A percentile compares a stretch with the other conserved stretches of the same genome.
phyloP scores from a whole-genome alignment of 2,888 invertebrate genomes.

The Netelia fuscicornis region DNA sequence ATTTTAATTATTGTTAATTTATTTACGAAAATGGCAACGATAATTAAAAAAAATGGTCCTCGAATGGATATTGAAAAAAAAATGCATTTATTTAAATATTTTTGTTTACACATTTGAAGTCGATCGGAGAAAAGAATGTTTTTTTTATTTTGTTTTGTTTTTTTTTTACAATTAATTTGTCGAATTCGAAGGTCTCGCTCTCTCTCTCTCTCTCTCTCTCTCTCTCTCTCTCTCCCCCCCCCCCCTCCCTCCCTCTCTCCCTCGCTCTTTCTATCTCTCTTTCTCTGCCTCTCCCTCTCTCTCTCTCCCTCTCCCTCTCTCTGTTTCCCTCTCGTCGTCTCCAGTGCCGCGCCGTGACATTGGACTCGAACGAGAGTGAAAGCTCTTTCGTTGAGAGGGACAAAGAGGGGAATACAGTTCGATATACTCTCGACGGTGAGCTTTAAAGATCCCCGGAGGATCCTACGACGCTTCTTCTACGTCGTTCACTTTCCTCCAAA shows the following conservation, averaged over 20 bases:
- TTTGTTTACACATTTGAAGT: not conserved
- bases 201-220: too few species aligned
- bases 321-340: not conserved
- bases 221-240: too few species aligned
- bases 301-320: too few species aligned
- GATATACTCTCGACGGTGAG: slow-evolving; percentile 59
- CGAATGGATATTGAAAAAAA: too few species aligned
- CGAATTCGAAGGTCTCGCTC: too few species aligned
- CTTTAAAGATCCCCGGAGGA: slow-evolving; percentile 55
- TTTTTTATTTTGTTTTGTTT: not conserved
- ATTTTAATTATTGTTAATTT: too few species aligned
- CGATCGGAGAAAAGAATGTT: not conserved
- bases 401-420: slow-evolving; percentile 53
- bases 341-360: slow-evolving; percentile 56
- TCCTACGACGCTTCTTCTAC: slow-evolving; percentile 8
- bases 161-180: not conserved
- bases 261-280: too few species aligned
- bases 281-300: too few species aligned
- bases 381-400: slow-evolving; percentile 57
- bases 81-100: not conserved
- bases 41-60: too few species aligned
- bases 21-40: too few species aligned
- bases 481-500: not conserved
- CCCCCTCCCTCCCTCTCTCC: too few species aligned
- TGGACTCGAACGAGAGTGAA: slow-evolving; percentile 67